Base-by-base conservation (phyloP, 2,113 vertebrate genomes). In the Pycnonotus jocosus region DNA sequence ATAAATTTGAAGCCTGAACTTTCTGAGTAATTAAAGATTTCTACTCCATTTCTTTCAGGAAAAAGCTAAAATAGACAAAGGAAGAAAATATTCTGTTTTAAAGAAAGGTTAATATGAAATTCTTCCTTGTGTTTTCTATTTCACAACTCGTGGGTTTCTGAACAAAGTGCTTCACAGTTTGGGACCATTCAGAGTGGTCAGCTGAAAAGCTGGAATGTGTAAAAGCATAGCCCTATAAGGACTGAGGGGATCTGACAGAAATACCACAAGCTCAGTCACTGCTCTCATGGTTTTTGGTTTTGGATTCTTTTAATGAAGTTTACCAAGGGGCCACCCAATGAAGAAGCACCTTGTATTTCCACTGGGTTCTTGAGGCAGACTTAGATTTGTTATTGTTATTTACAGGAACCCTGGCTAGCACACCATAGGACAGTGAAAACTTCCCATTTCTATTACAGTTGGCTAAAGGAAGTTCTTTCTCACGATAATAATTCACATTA, bases 11-110 rank as follows among this genome's bases (percentile, higher is more conserved):
- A 97, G 93, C 70, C 61, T 97, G 97, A 97, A 96, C 92, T 97
- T 96, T 98, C 72, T 7, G 13, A 93, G 76, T 96, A 97, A 97
- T 97, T 97, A 96, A 97, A 96, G 90, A 85, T 89, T 97, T 96
- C 81, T 92, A 40, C 50, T 54, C 60, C 60, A 66, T 71, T 72
- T 81, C 66, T 92, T 97, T 93, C 91, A 86, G 50, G 64, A 37
- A 88, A 45, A 70, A 87, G 51, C 27, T 84, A 47, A 48, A 54
- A 90, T 5, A 66, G 70, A 79, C 25, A 66, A 88, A 79, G 25
- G 15, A 64, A 81, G 57, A 58, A 79, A 70, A 56, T 35, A 42
- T 73, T 58, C 44, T 1, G 15, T 80, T 94, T 94, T 58, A 64
- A 48, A 88, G 27, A 54, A 44, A 82, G 40, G 5, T 5, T 13